These are phyloP conservation scores for Plutella xylostella DNA, from an alignment of 2,888 invertebrate species.

Conservation along the genomic window DNA sequence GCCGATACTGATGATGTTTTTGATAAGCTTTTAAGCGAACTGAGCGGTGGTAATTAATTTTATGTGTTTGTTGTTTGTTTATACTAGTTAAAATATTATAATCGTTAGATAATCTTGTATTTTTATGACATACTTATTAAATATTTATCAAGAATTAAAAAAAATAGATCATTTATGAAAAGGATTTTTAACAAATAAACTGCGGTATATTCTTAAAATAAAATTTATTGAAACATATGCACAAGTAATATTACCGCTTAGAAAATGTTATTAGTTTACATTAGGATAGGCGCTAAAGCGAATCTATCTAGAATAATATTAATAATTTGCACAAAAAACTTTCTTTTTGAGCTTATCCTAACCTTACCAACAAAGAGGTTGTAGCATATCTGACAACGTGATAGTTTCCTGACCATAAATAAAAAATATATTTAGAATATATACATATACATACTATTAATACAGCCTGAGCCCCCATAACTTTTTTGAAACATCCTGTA, in stretches of 20 bases:
- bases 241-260: slow-evolving; percentile 45
- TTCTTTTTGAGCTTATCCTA: neutral
- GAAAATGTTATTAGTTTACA: slow-evolving; percentile 17
- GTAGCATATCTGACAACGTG: too few relatives aligned
- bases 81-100: slow-evolving; percentile 6
- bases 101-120: neutral
- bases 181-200: neutral
- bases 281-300: slow-evolving; percentile 1
- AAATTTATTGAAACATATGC: slow-evolving; percentile 49
- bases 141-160: neutral
- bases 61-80: slow-evolving; percentile 10
- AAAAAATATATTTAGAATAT: too few relatives aligned
- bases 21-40: slow-evolving; percentile 51
- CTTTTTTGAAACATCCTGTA: too few relatives aligned
- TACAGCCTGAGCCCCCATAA: too few relatives aligned
- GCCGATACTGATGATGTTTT: slow-evolving; percentile 42
- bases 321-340: neutral
- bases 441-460: too few relatives aligned
- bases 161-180: too few relatives aligned
- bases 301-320: neutral
- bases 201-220: slow-evolving; percentile 38
- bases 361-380: too few relatives aligned
- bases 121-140: neutral
- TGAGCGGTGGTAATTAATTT: slow-evolving; percentile 35
- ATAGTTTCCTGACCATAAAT: too few relatives aligned